Evolutionary conservation across 2,888 invertebrate species (phyloP).

Genomic region (Latrodectus hesperus): DNA sequence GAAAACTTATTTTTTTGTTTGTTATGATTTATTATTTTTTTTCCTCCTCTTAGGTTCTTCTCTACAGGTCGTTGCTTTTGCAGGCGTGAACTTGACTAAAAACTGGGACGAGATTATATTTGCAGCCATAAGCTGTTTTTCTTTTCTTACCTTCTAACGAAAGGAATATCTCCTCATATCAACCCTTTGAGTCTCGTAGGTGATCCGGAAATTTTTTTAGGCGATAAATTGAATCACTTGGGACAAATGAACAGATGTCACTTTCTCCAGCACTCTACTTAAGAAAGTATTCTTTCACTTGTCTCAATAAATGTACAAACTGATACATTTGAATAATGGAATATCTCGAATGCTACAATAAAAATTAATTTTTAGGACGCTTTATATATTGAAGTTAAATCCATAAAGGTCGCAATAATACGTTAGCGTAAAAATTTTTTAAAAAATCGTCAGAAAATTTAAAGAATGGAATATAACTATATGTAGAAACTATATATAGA

Average conservation of each 20-base stretch:
- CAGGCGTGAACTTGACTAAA: conserved; percentile 62
- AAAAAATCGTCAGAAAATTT: too few species aligned
- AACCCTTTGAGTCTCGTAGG: neutral
- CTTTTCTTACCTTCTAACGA: conserved; percentile 7
- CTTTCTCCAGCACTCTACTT: neutral
- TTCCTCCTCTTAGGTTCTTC: conserved; percentile 5
- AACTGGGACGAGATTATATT: conserved; percentile 48
- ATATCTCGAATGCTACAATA: too few species aligned
- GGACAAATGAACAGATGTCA: neutral
- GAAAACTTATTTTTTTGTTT: conserved; percentile 6
- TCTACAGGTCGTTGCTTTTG: conserved; percentile 42
- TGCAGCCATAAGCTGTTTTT: conserved; percentile 24
- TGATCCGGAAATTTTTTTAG: neutral
- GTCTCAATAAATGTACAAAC: neutral
- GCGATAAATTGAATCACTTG: neutral
- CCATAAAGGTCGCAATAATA: too few species aligned
- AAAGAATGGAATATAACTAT: too few species aligned
- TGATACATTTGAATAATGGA: neutral
- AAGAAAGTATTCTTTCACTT: neutral
- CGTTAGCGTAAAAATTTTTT: too few species aligned
- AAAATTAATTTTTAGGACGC: too few species aligned
- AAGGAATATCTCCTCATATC: neutral
- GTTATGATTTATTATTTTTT: conserved; percentile 21
- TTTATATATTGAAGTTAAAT: too few species aligned
- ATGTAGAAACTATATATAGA: too few species aligned